Evolutionary conservation across 2,888 invertebrate species (phyloP).

Genomic region (Tetropium fuscum): DNA sequence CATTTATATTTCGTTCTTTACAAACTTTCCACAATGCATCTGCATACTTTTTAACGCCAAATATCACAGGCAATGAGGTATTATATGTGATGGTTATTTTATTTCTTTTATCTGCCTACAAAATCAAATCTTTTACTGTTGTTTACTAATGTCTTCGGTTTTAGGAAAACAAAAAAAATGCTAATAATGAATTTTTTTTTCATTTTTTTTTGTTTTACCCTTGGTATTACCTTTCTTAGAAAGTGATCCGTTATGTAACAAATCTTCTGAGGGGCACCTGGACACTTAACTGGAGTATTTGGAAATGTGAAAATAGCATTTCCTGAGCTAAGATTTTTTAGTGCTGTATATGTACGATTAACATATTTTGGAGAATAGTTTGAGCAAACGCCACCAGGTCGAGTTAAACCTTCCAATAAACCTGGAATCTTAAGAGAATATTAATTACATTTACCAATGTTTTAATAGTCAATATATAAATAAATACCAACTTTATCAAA

Average conservation of each 20-base stretch:
- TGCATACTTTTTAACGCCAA: constrained; percentile 95
- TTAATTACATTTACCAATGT: not conserved
- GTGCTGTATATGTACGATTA: constrained; percentile 78
- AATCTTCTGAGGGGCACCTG: constrained; percentile 98
- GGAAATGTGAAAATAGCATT: constrained; percentile 96
- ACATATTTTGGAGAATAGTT: constrained; percentile 89
- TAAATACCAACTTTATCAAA: constrained; percentile 76
- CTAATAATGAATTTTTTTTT: too few species aligned
- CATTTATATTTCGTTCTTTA: constrained; percentile 78
- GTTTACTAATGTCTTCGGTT: too few species aligned
- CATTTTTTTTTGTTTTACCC: too few species aligned
- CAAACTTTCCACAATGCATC: constrained; percentile 83
- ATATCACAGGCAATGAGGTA: constrained; percentile 89
- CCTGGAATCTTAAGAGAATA: constrained; percentile 83
- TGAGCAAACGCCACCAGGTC: constrained; percentile 83
- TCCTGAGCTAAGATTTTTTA: constrained; percentile 79
- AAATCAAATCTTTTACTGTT: not conserved
- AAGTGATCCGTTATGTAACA: constrained; percentile 91
- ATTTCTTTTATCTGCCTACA: constrained; percentile 77
- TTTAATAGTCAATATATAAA: not conserved
- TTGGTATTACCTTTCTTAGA: constrained; percentile 76
- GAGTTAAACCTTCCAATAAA: constrained; percentile 79
- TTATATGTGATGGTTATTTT: constrained; percentile 85
- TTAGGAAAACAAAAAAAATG: too few species aligned
- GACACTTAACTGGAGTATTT: constrained; percentile 92